Evolutionary conservation across 2,888 invertebrate genomes (phyloP).

Genomic region (Platycheirus albimanus): DNA sequence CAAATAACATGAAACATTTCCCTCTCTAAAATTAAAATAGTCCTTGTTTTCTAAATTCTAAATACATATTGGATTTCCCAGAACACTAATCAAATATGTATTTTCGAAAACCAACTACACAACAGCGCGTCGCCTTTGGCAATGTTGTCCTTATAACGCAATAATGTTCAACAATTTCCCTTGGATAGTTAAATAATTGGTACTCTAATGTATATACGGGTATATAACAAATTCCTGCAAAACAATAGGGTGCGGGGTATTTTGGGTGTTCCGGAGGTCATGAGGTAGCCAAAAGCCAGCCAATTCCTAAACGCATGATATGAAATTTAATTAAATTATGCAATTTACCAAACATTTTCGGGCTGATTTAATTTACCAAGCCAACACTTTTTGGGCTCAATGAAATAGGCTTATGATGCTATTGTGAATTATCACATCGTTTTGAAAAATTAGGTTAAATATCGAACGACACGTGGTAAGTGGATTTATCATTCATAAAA

Average conservation of each 20-base stretch:
- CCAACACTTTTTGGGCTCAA: too few species aligned
- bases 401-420: too few species aligned
- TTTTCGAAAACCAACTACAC: not conserved
- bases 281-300: conserved; percentile 13
- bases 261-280: not conserved
- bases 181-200: not conserved
- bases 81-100: conserved; percentile 12
- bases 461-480: not conserved
- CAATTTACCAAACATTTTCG: conserved; percentile 3
- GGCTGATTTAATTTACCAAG: too few species aligned
- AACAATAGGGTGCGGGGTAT: not conserved
- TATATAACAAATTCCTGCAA: not conserved
- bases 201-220: too few species aligned
- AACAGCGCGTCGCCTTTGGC: not conserved
- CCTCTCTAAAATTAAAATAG: not conserved
- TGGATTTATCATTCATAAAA: conserved; percentile 50
- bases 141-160: not conserved
- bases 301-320: conserved; percentile 4
- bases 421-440: not conserved
- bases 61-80: conserved; percentile 1
- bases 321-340: conserved; percentile 24
- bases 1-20: not conserved
- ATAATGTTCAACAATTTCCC: not conserved
- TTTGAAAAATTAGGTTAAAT: conserved; percentile 11
- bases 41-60: not conserved